Percentiles rank a stretch among this genome's conserved stretches.
Evolutionary conservation across 2,113 vertebrate species (phyloP).

Genomic region (Paraplagusia blochii): DNA sequence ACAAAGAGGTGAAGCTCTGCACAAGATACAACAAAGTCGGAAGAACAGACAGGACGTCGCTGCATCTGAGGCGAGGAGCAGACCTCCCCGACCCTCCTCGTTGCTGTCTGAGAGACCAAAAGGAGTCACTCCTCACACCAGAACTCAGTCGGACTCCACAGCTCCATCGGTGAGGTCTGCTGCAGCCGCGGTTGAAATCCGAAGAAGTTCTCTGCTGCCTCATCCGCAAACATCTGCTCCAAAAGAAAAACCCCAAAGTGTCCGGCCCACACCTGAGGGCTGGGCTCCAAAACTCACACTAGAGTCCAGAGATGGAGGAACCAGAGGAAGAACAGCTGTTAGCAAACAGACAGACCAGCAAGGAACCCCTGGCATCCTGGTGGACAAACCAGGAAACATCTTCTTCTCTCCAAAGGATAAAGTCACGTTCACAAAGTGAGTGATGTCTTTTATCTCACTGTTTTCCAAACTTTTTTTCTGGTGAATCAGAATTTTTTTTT

Average conservation of each 20-base stretch:
- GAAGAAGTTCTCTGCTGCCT: constrained; percentile 55
- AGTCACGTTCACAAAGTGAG: constrained; percentile 80
- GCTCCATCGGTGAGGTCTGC: constrained; percentile 18
- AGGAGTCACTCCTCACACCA: constrained; percentile 46
- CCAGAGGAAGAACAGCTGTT: constrained; percentile 54
- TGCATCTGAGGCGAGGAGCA: constrained; percentile 48
- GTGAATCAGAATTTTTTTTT: too few species aligned
- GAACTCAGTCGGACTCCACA: constrained; percentile 63
- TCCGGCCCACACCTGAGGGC: constrained; percentile 57
- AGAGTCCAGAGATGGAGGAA: constrained; percentile 73
- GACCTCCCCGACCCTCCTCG: constrained; percentile 57
- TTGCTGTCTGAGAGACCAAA: constrained; percentile 46
- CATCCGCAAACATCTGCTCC: constrained; percentile 48
- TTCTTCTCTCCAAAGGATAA: constrained; percentile 89
- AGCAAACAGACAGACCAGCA: constrained; percentile 64
- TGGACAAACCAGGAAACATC: constrained; percentile 73
- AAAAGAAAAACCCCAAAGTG: constrained; percentile 71
- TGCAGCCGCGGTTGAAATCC: neutral
- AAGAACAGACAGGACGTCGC: constrained; percentile 49
- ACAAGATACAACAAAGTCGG: constrained; percentile 75
- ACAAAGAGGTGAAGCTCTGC: constrained; percentile 75
- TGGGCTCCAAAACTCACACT: constrained; percentile 76
- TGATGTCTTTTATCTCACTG: constrained; percentile 29
- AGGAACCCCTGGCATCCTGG: constrained; percentile 55
- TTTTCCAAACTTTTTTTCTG: too few species aligned